These are phyloP conservation scores for Seira musarum DNA, from an alignment of 2,888 invertebrate genomes.

Conservation along the genomic window DNA sequence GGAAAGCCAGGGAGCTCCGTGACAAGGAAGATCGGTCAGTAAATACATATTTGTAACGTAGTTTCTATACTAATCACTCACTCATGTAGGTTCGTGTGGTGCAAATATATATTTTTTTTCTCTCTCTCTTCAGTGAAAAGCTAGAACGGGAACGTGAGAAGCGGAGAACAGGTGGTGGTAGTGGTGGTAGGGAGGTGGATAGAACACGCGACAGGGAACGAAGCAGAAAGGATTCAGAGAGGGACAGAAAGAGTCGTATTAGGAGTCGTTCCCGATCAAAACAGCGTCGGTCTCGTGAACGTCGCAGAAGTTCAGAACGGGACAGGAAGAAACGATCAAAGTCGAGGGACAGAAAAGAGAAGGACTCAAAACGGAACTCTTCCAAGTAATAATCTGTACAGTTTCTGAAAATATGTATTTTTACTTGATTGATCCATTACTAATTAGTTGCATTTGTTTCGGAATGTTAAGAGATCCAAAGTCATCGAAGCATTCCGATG, in stretches of 20 bases:
- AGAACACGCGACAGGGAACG: conserved; percentile 43
- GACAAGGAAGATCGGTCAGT: conserved; percentile 63
- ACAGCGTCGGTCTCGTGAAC: conserved; percentile 24
- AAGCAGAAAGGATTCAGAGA: conserved; percentile 42
- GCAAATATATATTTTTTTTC: no score
- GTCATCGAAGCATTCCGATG: conserved; percentile 52
- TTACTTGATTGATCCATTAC: no score
- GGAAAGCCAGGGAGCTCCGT: conserved; percentile 63
- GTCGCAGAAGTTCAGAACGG: conserved; percentile 37
- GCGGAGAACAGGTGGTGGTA: conserved; percentile 34
- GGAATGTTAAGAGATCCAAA: conserved; percentile 38
- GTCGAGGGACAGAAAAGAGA: conserved; percentile 34
- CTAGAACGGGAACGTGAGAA: conserved; percentile 63
- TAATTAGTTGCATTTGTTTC: no score
- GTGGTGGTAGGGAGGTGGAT: conserved; percentile 38
- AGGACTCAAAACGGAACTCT: conserved; percentile 37
- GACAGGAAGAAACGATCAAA: conserved; percentile 39
- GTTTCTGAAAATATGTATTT: no score
- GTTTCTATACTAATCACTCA: no score
- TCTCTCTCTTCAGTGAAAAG: conserved; percentile 37
- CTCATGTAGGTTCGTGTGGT: no score
- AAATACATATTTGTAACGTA: no score
- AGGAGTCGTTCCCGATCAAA: conserved; percentile 33
- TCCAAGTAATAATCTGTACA: conserved; percentile 27
- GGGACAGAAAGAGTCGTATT: conserved; percentile 43